Percentiles rank a stretch among this genome's conserved stretches.
Conservation (phyloP, 1,140 invertebrate species). For the Drosophila insularis region DNA sequence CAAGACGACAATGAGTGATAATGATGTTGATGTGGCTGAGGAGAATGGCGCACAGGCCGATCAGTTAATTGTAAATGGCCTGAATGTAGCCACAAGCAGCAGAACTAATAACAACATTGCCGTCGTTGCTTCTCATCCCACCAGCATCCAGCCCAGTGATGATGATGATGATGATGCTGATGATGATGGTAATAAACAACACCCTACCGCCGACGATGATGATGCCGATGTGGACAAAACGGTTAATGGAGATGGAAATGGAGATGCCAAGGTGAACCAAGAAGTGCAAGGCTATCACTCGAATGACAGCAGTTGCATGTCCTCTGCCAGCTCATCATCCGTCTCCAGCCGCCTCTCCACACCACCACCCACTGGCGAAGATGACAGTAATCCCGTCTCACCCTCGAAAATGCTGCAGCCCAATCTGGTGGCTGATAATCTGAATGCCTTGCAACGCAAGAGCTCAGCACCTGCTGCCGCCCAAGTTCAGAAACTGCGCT, state of each 20-base stretch:
- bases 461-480: constrained; percentile 3
- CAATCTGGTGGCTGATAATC: constrained; percentile 63
- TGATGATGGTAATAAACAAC: constrained; percentile 37
- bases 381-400: constrained; percentile 74
- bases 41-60: constrained; percentile 26
- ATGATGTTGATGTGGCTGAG: constrained; percentile 18
- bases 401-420: constrained; percentile 68
- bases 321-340: constrained; percentile 54
- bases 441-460: constrained; percentile 57
- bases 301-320: constrained; percentile 44
- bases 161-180: constrained; percentile 42
- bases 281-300: constrained; percentile 48
- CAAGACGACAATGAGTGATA: constrained; percentile 47
- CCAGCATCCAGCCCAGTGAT: constrained; percentile 71
- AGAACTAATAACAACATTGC: constrained; percentile 71
- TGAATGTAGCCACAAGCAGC: constrained; percentile 50
- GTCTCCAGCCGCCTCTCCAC: constrained; percentile 73
- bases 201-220: constrained; percentile 2
- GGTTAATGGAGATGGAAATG: constrained; percentile 7
- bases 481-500: constrained; percentile 33
- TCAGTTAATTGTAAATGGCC: constrained; percentile 68
- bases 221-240: constrained; percentile 24
- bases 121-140: constrained; percentile 65
- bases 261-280: constrained; percentile 20
- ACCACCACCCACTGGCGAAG: constrained; percentile 75